These are phyloP conservation scores for Oryzias javanicus DNA, from an alignment of 2,113 vertebrate genomes.

Conservation along the genomic window DNA sequence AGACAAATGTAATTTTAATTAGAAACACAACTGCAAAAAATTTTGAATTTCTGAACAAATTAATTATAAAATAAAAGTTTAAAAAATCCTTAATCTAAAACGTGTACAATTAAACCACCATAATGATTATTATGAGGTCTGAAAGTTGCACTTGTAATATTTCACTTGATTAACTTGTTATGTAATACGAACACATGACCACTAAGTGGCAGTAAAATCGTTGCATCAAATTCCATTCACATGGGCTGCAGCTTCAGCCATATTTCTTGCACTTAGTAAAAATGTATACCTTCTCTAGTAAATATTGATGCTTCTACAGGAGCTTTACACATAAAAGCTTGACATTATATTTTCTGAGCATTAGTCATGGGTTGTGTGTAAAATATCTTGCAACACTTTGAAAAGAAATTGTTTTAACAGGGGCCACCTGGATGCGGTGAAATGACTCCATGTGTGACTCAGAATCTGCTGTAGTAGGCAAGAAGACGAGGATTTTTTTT, in stretches of 20 bases:
- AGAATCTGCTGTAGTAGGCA: neutral
- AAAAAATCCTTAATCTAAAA: too few relatives aligned
- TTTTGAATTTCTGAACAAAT: too few relatives aligned
- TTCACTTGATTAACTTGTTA: neutral
- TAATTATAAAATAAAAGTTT: too few relatives aligned
- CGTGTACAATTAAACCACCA: too few relatives aligned
- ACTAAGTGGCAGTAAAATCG: constrained; percentile 59
- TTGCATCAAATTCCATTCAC: neutral
- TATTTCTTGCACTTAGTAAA: neutral
- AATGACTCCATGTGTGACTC: constrained; percentile 16
- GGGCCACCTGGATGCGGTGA: constrained; percentile 6
- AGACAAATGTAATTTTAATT: too few relatives aligned
- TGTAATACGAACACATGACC: constrained; percentile 44
- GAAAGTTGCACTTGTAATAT: neutral
- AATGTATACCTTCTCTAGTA: neutral
- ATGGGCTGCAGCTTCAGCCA: too few relatives aligned
- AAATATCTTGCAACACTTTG: constrained; percentile 5
- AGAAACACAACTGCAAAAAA: too few relatives aligned
- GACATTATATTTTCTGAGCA: constrained; percentile 1
- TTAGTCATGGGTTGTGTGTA: constrained; percentile 2
- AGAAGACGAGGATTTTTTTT: neutral
- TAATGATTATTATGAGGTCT: too few relatives aligned
- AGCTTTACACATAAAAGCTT: neutral
- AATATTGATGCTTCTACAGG: constrained; percentile 8
- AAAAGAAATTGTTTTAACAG: constrained; percentile 9